Base-by-base conservation (phyloP, 2,888 invertebrate genomes). In the Bimastos eiseni region DNA sequence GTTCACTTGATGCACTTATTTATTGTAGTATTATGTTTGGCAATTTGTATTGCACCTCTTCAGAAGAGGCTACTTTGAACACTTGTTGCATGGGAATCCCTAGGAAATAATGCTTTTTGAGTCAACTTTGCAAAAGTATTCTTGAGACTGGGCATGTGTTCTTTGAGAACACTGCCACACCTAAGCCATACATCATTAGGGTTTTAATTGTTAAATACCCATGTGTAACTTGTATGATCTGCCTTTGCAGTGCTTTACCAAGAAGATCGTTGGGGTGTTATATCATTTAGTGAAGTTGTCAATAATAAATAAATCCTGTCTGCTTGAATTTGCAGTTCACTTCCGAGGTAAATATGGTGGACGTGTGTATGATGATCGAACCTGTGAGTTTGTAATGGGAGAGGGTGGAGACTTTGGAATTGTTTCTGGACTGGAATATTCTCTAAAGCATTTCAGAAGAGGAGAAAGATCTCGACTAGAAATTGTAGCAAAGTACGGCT, bases 381-480 rank as follows among this genome's bases (percentile, higher is more conserved):
- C n/a, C 4, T 37, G 41, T 36, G 49, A 44, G n/a, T 91, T 91
- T 83, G 86, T 36, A 30, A 70, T 89, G 24, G 83, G 91, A n/a
- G 91, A 89, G 41, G 91, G 89, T 13, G 44, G 37, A 30, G 89
- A 89, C 30, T 13, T 49, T 30, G 90, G 90, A 21, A 33, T 90
- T 44, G 41, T 88, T 88, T 34, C 88, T 41, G 90, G 88, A 21
- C 44, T 91, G 34, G 91, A 91, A 44, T 89, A 83, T 38, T 84
- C 91, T 19, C 44, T 91, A 13, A 88, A 41, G 70, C 41, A 41
- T n/a, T 84, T 90, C 44, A 91, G 83, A 84, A 30, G 36, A 84
- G 91, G 89, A 1, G 91, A 91, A 55, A 89, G 38, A 83, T 88
- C 91, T 37, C 33, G 90, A 37, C 11, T 91, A 33, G 34, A 84